Evolutionary conservation across 2,797 vertebrate species (phyloP).

Genomic region (Hephaestus fuliginosus): DNA sequence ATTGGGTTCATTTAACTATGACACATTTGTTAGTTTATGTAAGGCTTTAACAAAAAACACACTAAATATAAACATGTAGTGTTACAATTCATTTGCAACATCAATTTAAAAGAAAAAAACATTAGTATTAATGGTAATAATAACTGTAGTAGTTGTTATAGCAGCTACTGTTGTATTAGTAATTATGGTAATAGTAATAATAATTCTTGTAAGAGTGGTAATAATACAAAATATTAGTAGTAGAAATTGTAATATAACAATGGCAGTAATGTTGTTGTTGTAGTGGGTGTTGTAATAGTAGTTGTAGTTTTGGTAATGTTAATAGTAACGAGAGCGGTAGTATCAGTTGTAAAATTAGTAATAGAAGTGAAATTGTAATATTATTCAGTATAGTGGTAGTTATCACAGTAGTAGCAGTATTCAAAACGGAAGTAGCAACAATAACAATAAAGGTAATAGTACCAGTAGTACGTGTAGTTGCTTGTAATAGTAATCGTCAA

Average conservation of each 20-base stretch:
- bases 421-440: too few relatives aligned
- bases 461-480: not conserved
- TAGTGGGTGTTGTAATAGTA: not conserved
- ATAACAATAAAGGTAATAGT: too few relatives aligned
- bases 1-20: not conserved
- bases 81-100: not conserved
- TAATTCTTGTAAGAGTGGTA: not conserved
- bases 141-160: not conserved
- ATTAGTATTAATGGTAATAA: not conserved
- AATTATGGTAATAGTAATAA: too few relatives aligned
- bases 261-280: not conserved
- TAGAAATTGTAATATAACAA: not conserved
- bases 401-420: too few relatives aligned
- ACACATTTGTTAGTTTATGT: too few relatives aligned
- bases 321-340: too few relatives aligned
- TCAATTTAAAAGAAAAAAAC: not conserved
- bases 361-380: too few relatives aligned
- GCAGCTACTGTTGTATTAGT: not conserved
- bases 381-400: too few relatives aligned
- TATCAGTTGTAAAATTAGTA: too few relatives aligned
- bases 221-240: not conserved
- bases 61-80: not conserved
- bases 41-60: not conserved
- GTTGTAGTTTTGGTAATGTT: not conserved
- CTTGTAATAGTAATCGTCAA: too few relatives aligned